Percentiles rank a stretch among this genome's conserved stretches.
These are phyloP conservation scores for Grapholita molesta DNA, from an alignment of 1,140 invertebrate genomes.

Conservation along the genomic window DNA sequence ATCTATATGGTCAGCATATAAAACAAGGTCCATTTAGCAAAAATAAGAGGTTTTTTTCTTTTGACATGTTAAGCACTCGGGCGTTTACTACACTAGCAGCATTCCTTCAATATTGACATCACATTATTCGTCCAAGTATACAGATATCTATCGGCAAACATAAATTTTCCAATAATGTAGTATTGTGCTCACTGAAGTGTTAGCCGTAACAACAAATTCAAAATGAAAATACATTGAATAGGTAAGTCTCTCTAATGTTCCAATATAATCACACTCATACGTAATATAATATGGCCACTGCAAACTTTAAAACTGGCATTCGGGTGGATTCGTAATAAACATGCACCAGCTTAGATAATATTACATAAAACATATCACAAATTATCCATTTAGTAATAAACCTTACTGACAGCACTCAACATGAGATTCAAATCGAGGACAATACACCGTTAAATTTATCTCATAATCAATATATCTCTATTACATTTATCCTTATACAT, in stretches of 20 bases:
- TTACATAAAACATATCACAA: conserved; percentile 29
- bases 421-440: conserved; percentile 45
- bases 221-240: neutral
- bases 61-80: too few relatives aligned
- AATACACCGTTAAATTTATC: conserved; percentile 14
- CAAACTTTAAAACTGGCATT: conserved; percentile 1
- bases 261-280: conserved; percentile 5
- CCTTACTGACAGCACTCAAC: conserved; percentile 31
- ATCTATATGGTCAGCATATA: too few relatives aligned
- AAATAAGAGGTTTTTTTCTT: too few relatives aligned
- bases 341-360: conserved; percentile 14
- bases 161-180: neutral
- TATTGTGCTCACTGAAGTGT: neutral
- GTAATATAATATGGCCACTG: conserved; percentile 10
- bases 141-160: neutral
- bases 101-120: neutral
- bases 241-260: neutral
- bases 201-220: neutral
- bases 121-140: neutral
- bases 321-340: neutral
- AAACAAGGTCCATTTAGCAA: too few relatives aligned
- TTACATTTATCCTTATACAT: conserved; percentile 16
- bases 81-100: too few relatives aligned
- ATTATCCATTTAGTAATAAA: conserved; percentile 24
- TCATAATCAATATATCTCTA: conserved; percentile 21